Conservation (phyloP, 2,113 vertebrate genomes). For the human (Homo sapiens) region GRCh38 chr11:93411001-93411500, state of each 20-base stretch:
- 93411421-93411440: neutral
- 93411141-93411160: conserved; percentile 47
- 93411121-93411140: neutral
- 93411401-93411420: neutral
- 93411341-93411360: neutral
- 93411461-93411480: neutral
- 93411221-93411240: neutral
- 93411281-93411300: neutral
- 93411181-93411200: neutral
- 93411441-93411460: neutral
- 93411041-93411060: conserved; percentile 75
- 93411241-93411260: neutral
- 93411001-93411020: conserved; percentile 80
- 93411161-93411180: neutral
- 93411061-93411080: conserved; percentile 58
- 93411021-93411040: conserved; percentile 76
- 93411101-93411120: conserved; percentile 29
- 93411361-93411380: neutral
- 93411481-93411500: neutral
- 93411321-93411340: neutral
- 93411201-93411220: neutral
- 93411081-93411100: conserved; percentile 54
- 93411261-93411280: neutral
- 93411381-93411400: neutral
- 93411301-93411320: conserved; percentile 13